phyloP scores from a whole-genome alignment of 2,888 invertebrate genomes.

The Ophion costatus region DNA sequence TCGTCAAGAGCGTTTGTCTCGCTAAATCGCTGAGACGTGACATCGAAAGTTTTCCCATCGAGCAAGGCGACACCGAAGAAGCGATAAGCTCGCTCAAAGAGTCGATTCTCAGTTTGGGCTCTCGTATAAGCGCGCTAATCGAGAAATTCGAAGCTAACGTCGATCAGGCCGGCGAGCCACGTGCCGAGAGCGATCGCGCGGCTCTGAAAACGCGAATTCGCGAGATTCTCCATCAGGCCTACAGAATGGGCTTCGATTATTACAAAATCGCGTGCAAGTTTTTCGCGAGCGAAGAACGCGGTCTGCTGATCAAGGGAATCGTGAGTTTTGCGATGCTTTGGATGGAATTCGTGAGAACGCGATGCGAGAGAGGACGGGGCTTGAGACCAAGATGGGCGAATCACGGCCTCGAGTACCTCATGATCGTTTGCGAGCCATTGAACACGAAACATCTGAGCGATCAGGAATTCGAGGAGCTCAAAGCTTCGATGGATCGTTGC shows the following conservation, averaged over 20 bases:
- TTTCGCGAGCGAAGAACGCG: constrained; percentile 83
- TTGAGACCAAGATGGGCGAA: constrained; percentile 94
- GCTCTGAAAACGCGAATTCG: constrained; percentile 88
- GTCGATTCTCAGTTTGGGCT: constrained; percentile 86
- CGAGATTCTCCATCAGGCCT: constrained; percentile 93
- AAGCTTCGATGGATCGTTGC: constrained; percentile 92
- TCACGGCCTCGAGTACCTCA: constrained; percentile 94
- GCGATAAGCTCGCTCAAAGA: constrained; percentile 85
- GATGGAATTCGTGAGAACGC: constrained; percentile 94
- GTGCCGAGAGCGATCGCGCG: constrained; percentile 86
- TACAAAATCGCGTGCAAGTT: constrained; percentile 90
- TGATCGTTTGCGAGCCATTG: constrained; percentile 93
- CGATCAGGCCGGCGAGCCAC: constrained; percentile 83
- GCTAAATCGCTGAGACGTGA: constrained; percentile 90
- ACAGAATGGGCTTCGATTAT: constrained; percentile 95
- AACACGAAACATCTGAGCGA: constrained; percentile 91
- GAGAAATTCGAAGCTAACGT: constrained; percentile 86
- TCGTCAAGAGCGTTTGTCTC: constrained; percentile 92
- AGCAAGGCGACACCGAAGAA: constrained; percentile 86
- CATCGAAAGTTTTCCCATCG: constrained; percentile 84
- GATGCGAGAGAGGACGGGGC: constrained; percentile 93
- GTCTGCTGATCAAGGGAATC: constrained; percentile 86
- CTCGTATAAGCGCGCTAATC: constrained; percentile 86
- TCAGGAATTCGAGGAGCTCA: constrained; percentile 91
- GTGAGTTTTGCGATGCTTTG: constrained; percentile 91